Base-by-base conservation (phyloP, 2,797 vertebrate genomes). In the Erethizon dorsatum region DNA sequence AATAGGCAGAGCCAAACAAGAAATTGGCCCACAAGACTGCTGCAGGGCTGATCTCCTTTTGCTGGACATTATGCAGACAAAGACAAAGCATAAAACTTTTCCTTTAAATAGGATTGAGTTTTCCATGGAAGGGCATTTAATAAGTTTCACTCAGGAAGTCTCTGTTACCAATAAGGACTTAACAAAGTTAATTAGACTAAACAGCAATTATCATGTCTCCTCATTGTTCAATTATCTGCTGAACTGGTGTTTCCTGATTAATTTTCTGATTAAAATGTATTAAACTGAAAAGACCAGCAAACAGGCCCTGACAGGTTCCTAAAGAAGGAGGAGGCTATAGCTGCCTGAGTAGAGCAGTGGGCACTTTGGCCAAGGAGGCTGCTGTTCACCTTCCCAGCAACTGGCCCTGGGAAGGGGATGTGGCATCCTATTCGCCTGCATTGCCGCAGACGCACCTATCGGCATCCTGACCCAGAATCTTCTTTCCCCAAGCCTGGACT, bases 111-210 rank as follows among this genome's bases (percentile, higher is more conserved):
- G 92, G 94, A 98, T 97, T 97, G 97, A 97, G 97, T 98, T 98
- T 98, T 97, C 97, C 96, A 97, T 82, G 91, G 97, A 98, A 97
- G 97, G 37, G 92, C 88, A 83, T 98, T 98, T 98, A 98, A 98
- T 98, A 98, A 98, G 98, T 98, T 98, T 98, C 97, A 98, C 97
- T 98, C 98, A 98, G 98, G 98, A 98, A 98, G 98, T 98, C 98
- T 98, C 98, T 98, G 98, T 98, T 98, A 98, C 98, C 98, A 98
- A 98, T 98, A 98, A 98, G 98, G 98, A 98, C 98, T 98, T 98
- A 98, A 98, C 98, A 98, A 98, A 98, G 98, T 99, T 98, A 99
- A 99, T 99, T 98, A 99, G 98, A 98, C 98, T 98, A 98, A 98
- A 98, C 98, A 98, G 98, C 98, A 98, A 98, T 99, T 99, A 98